These are phyloP conservation scores for Cephus rjabovi DNA, from an alignment of 2,888 invertebrate genomes.

Conservation along the genomic window DNA sequence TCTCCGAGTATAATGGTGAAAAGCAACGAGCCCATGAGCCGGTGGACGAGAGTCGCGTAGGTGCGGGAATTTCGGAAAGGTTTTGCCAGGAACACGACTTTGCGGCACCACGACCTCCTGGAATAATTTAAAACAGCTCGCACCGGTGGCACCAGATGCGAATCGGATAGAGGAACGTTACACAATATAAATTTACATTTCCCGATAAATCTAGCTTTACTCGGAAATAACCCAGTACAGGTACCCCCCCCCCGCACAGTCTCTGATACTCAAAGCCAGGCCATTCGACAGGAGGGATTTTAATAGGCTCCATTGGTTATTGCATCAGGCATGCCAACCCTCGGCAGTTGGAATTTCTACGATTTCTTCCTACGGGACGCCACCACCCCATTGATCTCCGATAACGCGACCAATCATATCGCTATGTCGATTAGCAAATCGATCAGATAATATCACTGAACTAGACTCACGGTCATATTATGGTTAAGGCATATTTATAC, in stretches of 20 bases:
- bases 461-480: background rate
- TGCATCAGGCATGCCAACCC: background rate
- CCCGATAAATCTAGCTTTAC: conserved; percentile 9
- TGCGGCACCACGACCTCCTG: background rate
- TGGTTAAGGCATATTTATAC: background rate
- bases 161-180: conserved; percentile 3
- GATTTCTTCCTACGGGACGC: background rate
- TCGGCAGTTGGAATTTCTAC: background rate
- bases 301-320: conserved; percentile 9
- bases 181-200: conserved; percentile 10
- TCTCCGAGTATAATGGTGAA: background rate
- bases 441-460: background rate
- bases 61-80: background rate
- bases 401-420: background rate
- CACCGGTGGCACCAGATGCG: conserved; percentile 5
- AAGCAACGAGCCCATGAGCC: background rate
- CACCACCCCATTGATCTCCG: background rate
- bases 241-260: background rate
- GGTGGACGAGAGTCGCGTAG: background rate
- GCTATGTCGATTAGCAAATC: background rate
- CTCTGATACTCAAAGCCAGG: background rate
- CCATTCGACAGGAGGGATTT: conserved; percentile 3
- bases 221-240: background rate
- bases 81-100: background rate
- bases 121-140: conserved; percentile 8